A percentile compares a stretch with the other conserved stretches of the same genome.
Conservation (phyloP, 2,797 vertebrate genomes). For the Sarcophilus harrisii region DNA sequence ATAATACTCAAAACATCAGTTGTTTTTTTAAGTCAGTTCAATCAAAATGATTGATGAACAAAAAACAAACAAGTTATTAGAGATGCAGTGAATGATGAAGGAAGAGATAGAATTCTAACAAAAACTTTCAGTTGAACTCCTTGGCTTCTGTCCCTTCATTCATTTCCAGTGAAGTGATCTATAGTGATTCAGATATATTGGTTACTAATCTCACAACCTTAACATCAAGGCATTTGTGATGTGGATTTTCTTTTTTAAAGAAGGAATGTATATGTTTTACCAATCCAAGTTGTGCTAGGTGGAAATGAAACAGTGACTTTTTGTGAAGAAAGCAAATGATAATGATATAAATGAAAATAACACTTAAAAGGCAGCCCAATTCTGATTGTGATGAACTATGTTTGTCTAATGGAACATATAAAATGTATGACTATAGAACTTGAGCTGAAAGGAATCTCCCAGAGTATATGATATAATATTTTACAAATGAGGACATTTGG, state of each 20-base stretch:
- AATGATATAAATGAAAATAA: neutral
- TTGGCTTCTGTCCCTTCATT: neutral
- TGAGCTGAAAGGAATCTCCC: neutral
- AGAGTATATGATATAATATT: neutral
- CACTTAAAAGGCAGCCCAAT: neutral
- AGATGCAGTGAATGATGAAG: neutral
- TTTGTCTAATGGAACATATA: neutral
- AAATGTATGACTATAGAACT: neutral
- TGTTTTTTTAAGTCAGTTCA: neutral
- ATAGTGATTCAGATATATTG: neutral
- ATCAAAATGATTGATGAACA: neutral
- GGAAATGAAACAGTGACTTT: neutral
- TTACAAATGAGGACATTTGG: neutral
- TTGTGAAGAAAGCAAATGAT: neutral
- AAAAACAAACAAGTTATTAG: neutral
- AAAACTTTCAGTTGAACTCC: neutral
- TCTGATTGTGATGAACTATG: neutral
- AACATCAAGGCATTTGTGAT: neutral
- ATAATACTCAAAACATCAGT: neutral
- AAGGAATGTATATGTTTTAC: neutral
- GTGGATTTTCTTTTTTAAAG: neutral
- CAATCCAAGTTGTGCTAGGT: neutral
- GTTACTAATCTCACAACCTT: neutral
- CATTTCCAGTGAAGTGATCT: neutral
- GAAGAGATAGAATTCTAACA: neutral